Percentiles rank a stretch among this genome's conserved stretches.
phyloP scores from a whole-genome alignment of 2,888 invertebrate genomes.

The Macrophya annulata region DNA sequence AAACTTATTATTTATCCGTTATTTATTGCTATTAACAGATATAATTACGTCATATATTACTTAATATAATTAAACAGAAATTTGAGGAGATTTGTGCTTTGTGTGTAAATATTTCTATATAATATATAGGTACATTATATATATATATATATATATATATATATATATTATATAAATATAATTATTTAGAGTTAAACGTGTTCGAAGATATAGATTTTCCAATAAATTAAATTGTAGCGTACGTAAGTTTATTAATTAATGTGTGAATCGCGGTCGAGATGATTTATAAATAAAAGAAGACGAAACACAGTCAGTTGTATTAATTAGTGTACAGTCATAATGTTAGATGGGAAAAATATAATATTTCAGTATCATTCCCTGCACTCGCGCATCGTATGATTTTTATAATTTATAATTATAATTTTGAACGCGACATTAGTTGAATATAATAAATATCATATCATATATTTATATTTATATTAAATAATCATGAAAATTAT shows the following conservation, averaged over 20 bases:
- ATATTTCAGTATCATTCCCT: background rate
- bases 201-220: slow-evolving; percentile 43
- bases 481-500: background rate
- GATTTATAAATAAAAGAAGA: background rate
- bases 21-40: background rate
- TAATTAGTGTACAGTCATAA: background rate
- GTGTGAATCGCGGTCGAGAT: background rate
- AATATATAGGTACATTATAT: background rate
- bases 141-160: slow-evolving; percentile 2
- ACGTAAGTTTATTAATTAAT: background rate
- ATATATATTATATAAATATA: background rate
- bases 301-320: background rate
- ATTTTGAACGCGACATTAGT: background rate
- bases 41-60: background rate
- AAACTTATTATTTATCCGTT: background rate
- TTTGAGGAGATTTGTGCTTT: slow-evolving; percentile 7
- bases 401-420: background rate
- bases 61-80: background rate
- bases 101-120: slow-evolving; percentile 33
- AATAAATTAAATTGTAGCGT: slow-evolving; percentile 11
- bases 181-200: background rate
- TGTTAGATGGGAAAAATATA: background rate
- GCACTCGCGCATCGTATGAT: background rate
- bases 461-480: background rate
- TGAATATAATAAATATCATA: background rate